Conservation (phyloP, 2,113 vertebrate genomes). For the Egretta garzetta region DNA sequence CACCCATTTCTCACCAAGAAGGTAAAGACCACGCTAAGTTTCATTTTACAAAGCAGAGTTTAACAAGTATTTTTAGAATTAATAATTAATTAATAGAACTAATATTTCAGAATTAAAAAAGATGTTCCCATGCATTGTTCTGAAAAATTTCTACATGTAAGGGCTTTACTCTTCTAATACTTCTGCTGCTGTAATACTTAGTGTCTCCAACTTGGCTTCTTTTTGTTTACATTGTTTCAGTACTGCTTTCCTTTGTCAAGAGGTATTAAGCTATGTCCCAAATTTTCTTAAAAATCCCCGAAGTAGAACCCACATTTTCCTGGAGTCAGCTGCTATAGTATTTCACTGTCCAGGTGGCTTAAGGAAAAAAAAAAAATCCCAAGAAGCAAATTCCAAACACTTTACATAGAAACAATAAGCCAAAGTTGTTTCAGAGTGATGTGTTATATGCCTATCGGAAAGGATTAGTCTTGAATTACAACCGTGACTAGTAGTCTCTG, state of each 20-base stretch:
- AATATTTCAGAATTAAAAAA: not conserved
- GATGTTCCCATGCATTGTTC: not conserved
- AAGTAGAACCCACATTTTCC: not conserved
- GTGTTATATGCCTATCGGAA: not conserved
- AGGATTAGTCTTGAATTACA: conserved; percentile 7
- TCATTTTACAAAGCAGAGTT: not conserved
- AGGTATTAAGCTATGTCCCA: not conserved
- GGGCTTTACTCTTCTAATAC: not conserved
- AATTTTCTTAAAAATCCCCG: not conserved
- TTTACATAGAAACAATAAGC: not conserved
- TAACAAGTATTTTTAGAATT: not conserved
- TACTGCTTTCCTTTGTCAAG: not conserved
- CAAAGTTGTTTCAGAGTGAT: not conserved
- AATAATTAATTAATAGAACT: too few species aligned
- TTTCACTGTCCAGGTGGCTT: not conserved
- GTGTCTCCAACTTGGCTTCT: not conserved
- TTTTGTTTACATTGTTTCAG: not conserved
- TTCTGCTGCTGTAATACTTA: not conserved
- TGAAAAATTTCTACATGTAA: not conserved
- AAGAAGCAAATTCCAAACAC: not conserved
- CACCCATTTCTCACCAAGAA: not conserved
- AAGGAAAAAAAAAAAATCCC: not conserved
- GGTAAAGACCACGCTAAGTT: not conserved
- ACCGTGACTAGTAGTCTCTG: not conserved
- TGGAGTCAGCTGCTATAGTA: not conserved